Evolutionary conservation across 2,113 vertebrate genomes (phyloP).

Genomic region (Hemiprocne comata): DNA sequence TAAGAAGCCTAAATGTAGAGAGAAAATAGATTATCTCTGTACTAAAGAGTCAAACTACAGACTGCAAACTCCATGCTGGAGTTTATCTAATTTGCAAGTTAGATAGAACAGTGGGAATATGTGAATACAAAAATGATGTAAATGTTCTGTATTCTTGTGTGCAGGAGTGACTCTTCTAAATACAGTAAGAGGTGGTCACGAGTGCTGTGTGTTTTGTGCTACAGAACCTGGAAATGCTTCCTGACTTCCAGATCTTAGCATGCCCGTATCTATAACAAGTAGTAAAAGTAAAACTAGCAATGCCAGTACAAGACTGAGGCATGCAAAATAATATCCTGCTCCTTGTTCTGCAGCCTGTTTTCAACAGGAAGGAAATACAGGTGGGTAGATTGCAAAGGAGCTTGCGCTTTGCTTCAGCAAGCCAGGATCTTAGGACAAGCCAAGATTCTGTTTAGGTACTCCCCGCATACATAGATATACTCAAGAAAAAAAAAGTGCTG

Average conservation of each 20-base stretch:
- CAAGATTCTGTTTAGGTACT: neutral
- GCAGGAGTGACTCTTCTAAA: neutral
- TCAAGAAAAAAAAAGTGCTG: neutral
- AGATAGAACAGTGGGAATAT: neutral
- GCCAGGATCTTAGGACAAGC: neutral
- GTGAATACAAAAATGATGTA: neutral
- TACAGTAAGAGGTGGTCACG: neutral
- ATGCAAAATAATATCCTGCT: neutral
- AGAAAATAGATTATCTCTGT: neutral
- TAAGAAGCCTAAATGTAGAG: neutral
- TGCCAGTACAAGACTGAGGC: neutral
- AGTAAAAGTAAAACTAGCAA: neutral
- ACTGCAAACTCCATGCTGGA: neutral
- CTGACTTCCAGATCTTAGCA: neutral
- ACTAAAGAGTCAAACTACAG: neutral
- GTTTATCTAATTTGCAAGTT: neutral
- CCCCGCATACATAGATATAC: neutral
- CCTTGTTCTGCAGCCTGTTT: neutral
- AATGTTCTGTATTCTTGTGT: neutral
- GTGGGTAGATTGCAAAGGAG: neutral
- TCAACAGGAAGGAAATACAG: neutral
- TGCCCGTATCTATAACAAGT: fast-evolving
- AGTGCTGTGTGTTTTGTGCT: neutral
- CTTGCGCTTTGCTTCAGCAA: neutral
- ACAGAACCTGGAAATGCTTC: neutral